These are phyloP conservation scores for Phoenicopterus ruber DNA, from an alignment of 2,113 vertebrate species.

Conservation along the genomic window DNA sequence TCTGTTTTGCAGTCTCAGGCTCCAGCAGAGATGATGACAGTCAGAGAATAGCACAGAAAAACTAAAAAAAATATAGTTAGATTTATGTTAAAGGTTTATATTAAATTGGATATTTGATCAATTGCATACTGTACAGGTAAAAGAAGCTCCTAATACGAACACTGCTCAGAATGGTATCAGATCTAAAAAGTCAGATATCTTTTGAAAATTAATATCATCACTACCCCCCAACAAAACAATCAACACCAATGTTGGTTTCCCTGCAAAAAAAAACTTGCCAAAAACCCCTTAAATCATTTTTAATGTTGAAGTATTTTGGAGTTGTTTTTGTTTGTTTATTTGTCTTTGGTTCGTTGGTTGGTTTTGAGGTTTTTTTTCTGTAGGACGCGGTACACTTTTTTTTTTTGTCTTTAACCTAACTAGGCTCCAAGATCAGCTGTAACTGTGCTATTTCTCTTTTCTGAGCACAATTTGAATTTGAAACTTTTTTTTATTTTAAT, in stretches of 20 bases:
- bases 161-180: background rate
- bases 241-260: background rate
- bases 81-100: background rate
- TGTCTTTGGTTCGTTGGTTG: background rate
- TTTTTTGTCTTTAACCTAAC: background rate
- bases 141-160: background rate
- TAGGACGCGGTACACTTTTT: accelerated
- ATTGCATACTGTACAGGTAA: background rate
- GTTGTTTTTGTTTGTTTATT: accelerated
- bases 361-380: background rate
- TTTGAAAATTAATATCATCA: background rate
- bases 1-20: background rate
- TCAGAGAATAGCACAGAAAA: background rate
- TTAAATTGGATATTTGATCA: background rate
- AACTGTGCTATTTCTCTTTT: background rate
- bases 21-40: background rate
- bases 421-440: background rate
- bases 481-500: background rate
- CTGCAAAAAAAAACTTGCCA: background rate
- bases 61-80: background rate
- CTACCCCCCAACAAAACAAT: accelerated
- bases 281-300: no score
- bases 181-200: background rate
- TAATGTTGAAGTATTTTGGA: background rate
- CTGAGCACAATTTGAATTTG: background rate